Evolutionary conservation across 2,888 invertebrate species (phyloP).

Genomic region (Hedychridium roseum): DNA sequence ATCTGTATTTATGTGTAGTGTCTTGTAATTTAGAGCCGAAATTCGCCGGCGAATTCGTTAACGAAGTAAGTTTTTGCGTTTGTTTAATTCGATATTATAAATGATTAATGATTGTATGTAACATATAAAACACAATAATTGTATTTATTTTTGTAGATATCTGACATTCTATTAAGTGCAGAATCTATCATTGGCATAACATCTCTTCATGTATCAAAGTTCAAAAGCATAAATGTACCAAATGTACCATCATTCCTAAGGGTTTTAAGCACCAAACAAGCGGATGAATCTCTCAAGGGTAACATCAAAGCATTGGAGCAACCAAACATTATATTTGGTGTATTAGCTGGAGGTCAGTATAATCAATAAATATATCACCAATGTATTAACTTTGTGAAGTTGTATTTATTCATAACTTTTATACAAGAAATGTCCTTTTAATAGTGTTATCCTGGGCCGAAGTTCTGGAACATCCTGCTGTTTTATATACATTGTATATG

Average conservation of each 20-base stretch:
- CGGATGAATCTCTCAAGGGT: slow-evolving; percentile 25
- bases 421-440: no score
- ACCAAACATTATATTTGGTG: slow-evolving; percentile 56
- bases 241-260: slow-evolving; percentile 44
- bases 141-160: slow-evolving; percentile 40
- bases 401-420: slow-evolving; percentile 30
- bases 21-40: slow-evolving; percentile 45
- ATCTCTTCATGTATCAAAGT: slow-evolving; percentile 47
- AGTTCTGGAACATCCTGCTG: slow-evolving; percentile 41
- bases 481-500: slow-evolving; percentile 52
- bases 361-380: slow-evolving; percentile 14
- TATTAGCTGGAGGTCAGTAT: slow-evolving; percentile 55
- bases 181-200: slow-evolving; percentile 44
- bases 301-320: slow-evolving; percentile 42
- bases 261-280: slow-evolving; percentile 42
- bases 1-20: slow-evolving; percentile 45
- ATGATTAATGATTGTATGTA: slow-evolving; percentile 10
- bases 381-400: slow-evolving; percentile 18
- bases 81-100: no score
- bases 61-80: slow-evolving; percentile 34
- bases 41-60: slow-evolving; percentile 48
- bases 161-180: slow-evolving; percentile 39
- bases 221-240: slow-evolving; percentile 38
- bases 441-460: slow-evolving; percentile 57
- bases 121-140: slow-evolving; percentile 2